phyloP scores from a whole-genome alignment of 2,888 invertebrate genomes.

The Entomobrya proxima region DNA sequence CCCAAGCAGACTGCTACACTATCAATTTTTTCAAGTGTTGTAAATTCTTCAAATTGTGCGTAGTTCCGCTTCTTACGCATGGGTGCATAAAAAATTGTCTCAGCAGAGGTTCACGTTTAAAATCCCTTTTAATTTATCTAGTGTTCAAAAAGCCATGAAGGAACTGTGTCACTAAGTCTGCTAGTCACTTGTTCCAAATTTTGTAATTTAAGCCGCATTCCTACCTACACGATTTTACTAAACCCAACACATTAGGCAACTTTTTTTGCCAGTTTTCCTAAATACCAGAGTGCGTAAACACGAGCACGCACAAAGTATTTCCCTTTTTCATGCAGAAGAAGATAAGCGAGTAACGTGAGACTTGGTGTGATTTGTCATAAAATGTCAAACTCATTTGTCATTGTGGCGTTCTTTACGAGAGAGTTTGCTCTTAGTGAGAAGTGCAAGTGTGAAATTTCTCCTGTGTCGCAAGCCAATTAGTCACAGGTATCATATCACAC shows the following conservation, averaged over 20 bases:
- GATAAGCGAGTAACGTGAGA: not conserved
- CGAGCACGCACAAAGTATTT: conserved; percentile 12
- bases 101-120: no score
- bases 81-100: not conserved
- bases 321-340: not conserved
- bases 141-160: no score
- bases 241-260: not conserved
- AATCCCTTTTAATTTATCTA: no score
- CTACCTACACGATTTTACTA: no score
- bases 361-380: conserved; percentile 48
- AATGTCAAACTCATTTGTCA: conserved; percentile 38
- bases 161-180: no score
- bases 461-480: conserved; percentile 56
- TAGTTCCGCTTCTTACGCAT: not conserved
- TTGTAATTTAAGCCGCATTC: no score
- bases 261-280: not conserved
- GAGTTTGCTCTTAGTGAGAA: not conserved
- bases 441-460: conserved; percentile 58
- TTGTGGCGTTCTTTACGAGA: not conserved
- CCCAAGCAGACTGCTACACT: not conserved
- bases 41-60: not conserved
- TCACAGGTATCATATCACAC: conserved; percentile 12
- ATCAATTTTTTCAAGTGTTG: no score
- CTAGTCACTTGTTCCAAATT: no score
- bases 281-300: conserved; percentile 35